phyloP scores from a whole-genome alignment of 2,888 invertebrate genomes.

The Lumbricus terrestris region DNA sequence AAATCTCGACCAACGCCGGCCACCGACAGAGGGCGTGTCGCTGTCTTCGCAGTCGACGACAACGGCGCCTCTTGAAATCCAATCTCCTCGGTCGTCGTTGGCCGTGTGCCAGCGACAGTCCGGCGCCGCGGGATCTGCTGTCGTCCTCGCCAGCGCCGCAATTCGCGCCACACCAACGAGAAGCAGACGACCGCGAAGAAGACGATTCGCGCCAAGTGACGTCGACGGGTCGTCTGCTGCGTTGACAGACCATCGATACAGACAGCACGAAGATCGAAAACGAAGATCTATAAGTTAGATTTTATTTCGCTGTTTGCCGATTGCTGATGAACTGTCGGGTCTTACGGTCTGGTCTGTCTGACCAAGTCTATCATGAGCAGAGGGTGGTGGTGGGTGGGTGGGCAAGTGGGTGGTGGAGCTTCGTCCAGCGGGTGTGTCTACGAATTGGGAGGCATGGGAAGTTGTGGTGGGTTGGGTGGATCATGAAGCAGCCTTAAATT shows the following conservation, averaged over 20 bases:
- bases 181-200: not conserved
- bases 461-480: too few species aligned
- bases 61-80: constrained; percentile 16
- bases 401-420: too few species aligned
- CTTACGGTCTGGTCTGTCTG: not conserved
- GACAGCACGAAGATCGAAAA: not conserved
- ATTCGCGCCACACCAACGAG: not conserved
- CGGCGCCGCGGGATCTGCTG: not conserved
- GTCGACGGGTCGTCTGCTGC: not conserved
- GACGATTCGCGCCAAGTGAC: too few species aligned
- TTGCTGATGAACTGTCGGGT: not conserved
- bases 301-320: not conserved
- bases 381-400: not conserved
- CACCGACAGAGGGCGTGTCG: not conserved
- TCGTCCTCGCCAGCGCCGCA: not conserved
- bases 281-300: not conserved
- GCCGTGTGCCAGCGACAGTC: not conserved
- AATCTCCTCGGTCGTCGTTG: constrained; percentile 14
- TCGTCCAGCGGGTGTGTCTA: too few species aligned
- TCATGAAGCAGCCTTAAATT: too few species aligned
- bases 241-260: constrained; percentile 3
- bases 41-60: not conserved
- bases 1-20: not conserved
- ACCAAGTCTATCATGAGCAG: not conserved
- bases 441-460: too few species aligned